Evolutionary conservation across 2,888 invertebrate species (phyloP).

Genomic region (Nephrotoma guestfalica): DNA sequence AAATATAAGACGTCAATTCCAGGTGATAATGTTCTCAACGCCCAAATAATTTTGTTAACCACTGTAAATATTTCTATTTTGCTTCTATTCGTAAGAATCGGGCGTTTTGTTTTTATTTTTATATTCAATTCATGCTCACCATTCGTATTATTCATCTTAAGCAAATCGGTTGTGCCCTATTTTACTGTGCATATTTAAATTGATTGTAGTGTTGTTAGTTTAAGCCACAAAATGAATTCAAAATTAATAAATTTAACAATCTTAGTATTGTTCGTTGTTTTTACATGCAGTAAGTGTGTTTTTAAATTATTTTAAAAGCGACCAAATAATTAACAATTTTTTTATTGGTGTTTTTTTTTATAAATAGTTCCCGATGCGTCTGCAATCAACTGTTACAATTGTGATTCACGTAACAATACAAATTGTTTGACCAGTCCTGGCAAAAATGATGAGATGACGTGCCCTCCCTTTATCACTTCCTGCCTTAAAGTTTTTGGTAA

Average conservation of each 20-base stretch:
- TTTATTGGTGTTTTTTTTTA: not conserved
- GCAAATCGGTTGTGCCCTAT: not conserved
- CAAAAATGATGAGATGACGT: not conserved
- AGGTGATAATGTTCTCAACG: too few species aligned
- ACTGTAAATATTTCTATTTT: too few species aligned
- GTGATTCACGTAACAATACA: not conserved
- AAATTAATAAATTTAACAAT: not conserved
- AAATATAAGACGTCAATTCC: too few species aligned
- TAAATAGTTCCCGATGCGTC: not conserved
- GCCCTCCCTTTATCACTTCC: not conserved
- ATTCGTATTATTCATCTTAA: not conserved
- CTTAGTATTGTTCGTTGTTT: not conserved
- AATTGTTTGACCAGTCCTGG: not conserved
- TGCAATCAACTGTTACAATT: not conserved
- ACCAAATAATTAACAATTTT: not conserved
- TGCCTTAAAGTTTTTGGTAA: not conserved
- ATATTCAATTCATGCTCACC: not conserved
- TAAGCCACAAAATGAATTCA: not conserved
- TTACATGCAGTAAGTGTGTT: not conserved
- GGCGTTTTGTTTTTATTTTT: not conserved
- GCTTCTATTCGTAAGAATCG: too few species aligned
- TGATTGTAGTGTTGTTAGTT: not conserved
- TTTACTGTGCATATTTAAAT: not conserved
- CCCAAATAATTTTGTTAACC: too few species aligned
- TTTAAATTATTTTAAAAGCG: too few species aligned